phyloP scores from a whole-genome alignment of 1,140 invertebrate genomes.

The Panagrolaimus sp. region DNA sequence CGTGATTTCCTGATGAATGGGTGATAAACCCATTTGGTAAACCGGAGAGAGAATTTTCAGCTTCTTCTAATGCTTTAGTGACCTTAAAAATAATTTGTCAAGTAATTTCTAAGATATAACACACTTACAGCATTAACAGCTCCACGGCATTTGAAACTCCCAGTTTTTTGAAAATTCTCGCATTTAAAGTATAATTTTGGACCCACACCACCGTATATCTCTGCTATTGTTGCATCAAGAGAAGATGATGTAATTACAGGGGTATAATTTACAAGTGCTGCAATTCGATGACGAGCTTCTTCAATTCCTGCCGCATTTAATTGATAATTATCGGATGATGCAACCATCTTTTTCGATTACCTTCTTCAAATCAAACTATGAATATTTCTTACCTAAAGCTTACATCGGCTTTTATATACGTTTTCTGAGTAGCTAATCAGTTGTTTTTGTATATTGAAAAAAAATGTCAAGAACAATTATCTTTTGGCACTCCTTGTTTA shows the following conservation, averaged over 20 bases:
- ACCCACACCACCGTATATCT: background rate
- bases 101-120: too few species aligned
- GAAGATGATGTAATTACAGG: constrained; percentile 1
- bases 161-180: constrained; percentile 37
- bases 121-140: constrained; percentile 24
- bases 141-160: constrained; percentile 28
- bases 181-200: constrained; percentile 34
- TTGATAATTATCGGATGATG: too few species aligned
- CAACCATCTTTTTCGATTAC: too few species aligned
- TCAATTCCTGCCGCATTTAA: background rate
- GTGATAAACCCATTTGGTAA: constrained; percentile 50
- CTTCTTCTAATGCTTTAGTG: constrained; percentile 2
- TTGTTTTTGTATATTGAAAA: too few species aligned
- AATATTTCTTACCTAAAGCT: too few species aligned
- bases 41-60: background rate
- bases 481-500: too few species aligned
- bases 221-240: background rate
- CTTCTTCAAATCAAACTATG: too few species aligned
- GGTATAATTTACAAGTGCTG: background rate
- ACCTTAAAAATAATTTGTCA: too few species aligned
- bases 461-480: too few species aligned
- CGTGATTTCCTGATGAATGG: constrained; percentile 62
- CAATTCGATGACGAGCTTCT: background rate
- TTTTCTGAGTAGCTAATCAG: too few species aligned
- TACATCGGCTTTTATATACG: too few species aligned